Evolutionary conservation across 2,797 vertebrate genomes (phyloP).

Genomic region (Geotria australis): DNA sequence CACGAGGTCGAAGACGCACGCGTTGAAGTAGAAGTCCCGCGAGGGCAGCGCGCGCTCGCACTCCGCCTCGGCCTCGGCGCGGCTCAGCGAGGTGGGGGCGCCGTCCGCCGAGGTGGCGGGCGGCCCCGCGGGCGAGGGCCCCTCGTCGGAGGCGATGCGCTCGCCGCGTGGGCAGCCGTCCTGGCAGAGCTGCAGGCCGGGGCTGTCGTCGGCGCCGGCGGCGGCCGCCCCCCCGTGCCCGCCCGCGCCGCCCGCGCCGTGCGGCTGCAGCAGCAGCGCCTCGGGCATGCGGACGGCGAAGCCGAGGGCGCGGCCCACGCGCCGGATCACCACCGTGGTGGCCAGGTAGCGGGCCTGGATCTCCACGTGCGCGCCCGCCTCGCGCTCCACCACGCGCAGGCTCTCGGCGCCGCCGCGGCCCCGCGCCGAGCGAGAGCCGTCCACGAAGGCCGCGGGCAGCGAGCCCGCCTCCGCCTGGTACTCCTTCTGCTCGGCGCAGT

Average conservation of each 20-base stretch:
- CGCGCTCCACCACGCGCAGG: conserved; percentile 60
- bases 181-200: conserved; percentile 46
- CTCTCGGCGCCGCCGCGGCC: conserved; percentile 55
- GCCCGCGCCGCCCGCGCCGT: neutral
- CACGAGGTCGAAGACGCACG: conserved; percentile 81
- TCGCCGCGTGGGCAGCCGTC: neutral
- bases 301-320: conserved; percentile 76
- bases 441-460: conserved; percentile 57
- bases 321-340: conserved; percentile 73
- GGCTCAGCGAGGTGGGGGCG: conserved; percentile 1
- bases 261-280: conserved; percentile 5
- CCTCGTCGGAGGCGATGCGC: neutral
- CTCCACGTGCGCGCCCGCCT: conserved; percentile 66
- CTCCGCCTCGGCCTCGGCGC: conserved; percentile 41
- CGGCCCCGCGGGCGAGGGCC: conserved; percentile 25
- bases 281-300: conserved; percentile 85
- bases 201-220: conserved; percentile 52
- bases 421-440: conserved; percentile 71
- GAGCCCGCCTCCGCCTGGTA: conserved; percentile 79
- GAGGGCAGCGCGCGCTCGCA: conserved; percentile 75
- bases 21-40: conserved; percentile 86
- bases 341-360: conserved; percentile 87
- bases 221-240: neutral
- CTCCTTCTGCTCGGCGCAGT: conserved; percentile 84
- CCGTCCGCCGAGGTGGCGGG: conserved; percentile 5